Evolutionary conservation across 2,888 invertebrate species (phyloP).

Genomic region (Pteria penguin): DNA sequence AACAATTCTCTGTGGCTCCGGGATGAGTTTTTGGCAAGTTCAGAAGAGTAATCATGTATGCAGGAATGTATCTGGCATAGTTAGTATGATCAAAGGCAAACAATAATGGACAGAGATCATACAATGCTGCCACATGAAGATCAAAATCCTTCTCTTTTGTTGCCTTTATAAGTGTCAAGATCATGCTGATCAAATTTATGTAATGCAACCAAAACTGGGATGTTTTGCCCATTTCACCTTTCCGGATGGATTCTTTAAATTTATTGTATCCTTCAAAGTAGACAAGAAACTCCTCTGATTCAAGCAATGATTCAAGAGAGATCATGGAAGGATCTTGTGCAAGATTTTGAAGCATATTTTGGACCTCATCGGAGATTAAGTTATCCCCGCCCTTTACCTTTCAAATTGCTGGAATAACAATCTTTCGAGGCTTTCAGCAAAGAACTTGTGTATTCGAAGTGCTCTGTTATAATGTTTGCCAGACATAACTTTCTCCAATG

Average conservation of each 20-base stretch:
- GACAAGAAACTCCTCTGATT: too few species aligned
- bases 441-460: constrained; percentile 41
- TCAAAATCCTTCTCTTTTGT: constrained; percentile 50
- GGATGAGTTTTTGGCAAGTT: constrained; percentile 37
- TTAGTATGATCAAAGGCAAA: constrained; percentile 43
- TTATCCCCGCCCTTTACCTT: too few species aligned
- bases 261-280: too few species aligned
- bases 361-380: too few species aligned
- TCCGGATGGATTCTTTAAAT: too few species aligned
- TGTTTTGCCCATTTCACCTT: too few species aligned
- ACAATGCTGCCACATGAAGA: constrained; percentile 30
- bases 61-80: constrained; percentile 46
- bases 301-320: too few species aligned
- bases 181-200: constrained; percentile 31
- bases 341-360: too few species aligned
- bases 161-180: constrained; percentile 38
- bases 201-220: constrained; percentile 47
- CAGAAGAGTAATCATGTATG: constrained; percentile 33
- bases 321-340: too few species aligned
- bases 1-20: constrained; percentile 40
- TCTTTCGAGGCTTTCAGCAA: constrained; percentile 37
- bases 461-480: constrained; percentile 40
- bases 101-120: constrained; percentile 41
- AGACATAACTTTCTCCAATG: constrained; percentile 13
- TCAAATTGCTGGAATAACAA: constrained; percentile 27